Percentiles rank a stretch among this genome's conserved stretches.
Evolutionary conservation across 2,888 invertebrate genomes (phyloP).

Genomic region (Sinohyriopsis cumingii): DNA sequence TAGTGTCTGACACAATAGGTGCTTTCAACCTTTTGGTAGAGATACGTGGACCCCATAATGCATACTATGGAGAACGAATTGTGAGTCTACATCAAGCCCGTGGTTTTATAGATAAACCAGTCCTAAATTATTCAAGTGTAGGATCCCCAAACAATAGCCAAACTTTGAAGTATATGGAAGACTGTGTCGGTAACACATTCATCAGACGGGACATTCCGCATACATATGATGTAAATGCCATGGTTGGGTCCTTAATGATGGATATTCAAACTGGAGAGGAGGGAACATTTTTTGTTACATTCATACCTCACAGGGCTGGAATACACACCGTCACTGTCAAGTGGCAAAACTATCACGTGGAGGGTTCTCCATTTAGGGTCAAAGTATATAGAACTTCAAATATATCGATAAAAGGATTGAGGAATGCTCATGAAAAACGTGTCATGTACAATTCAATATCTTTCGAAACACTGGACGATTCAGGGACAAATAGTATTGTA

Average conservation of each 20-base stretch:
- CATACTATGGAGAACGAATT: slow-evolving; percentile 54
- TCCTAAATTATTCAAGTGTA: background rate
- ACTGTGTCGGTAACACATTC: slow-evolving; percentile 50
- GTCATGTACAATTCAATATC: slow-evolving; percentile 35
- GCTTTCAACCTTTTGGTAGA: slow-evolving; percentile 49
- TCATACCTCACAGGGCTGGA: slow-evolving; percentile 58
- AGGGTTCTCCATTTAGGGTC: slow-evolving; percentile 61
- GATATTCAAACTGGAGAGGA: slow-evolving; percentile 59
- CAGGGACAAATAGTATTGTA: slow-evolving; percentile 5
- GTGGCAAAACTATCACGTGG: slow-evolving; percentile 54
- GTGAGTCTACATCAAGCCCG: slow-evolving; percentile 42
- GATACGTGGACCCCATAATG: slow-evolving; percentile 63
- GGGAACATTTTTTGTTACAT: slow-evolving; percentile 59
- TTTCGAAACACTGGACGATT: slow-evolving; percentile 16
- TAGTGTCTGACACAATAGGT: slow-evolving; percentile 41
- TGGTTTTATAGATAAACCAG: background rate
- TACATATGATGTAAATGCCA: slow-evolving; percentile 34
- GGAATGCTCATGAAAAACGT: slow-evolving; percentile 31
- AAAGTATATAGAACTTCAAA: slow-evolving; percentile 44
- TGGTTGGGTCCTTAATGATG: slow-evolving; percentile 47
- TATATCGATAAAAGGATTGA: slow-evolving; percentile 22
- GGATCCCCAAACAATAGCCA: background rate
- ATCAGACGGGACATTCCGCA: slow-evolving; percentile 46
- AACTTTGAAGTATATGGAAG: slow-evolving; percentile 39
- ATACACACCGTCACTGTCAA: slow-evolving; percentile 54